Conservation (phyloP, 2,113 vertebrate genomes). For the Mobula birostris region DNA sequence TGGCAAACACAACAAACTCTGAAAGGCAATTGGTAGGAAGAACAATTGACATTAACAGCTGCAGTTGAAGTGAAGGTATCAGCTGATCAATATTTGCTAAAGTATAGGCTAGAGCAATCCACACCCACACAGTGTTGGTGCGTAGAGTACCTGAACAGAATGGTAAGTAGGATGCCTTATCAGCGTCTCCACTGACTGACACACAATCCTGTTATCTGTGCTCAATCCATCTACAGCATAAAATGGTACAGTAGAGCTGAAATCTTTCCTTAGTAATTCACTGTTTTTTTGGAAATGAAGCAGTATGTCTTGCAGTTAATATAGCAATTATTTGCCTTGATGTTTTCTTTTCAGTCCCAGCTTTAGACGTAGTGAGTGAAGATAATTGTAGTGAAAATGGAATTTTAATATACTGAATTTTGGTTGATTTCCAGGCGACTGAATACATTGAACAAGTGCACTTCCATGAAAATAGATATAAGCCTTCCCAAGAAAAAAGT, state of each 20-base stretch:
- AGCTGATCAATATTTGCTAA: not conserved
- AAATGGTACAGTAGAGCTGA: not conserved
- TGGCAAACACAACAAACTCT: not conserved
- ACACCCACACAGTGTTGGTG: not conserved
- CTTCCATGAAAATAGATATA: slow-evolving; percentile 98
- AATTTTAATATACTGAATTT: slow-evolving; percentile 44
- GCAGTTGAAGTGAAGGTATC: not conserved
- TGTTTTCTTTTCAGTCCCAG: not conserved
- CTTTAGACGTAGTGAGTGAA: not conserved
- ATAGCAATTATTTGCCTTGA: not conserved
- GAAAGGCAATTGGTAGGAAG: not conserved
- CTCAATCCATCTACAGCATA: not conserved
- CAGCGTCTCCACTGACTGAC: not conserved
- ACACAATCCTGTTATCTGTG: not conserved
- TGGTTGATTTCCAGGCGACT: slow-evolving; percentile 75
- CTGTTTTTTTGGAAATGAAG: not conserved
- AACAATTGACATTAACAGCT: not conserved
- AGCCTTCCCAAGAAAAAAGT: slow-evolving; percentile 92
- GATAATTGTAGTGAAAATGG: not conserved
- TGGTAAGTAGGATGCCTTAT: too few relatives aligned
- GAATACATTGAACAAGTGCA: slow-evolving; percentile 93
- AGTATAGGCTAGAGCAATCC: not conserved
- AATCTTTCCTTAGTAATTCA: not conserved
- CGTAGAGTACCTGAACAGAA: not conserved
- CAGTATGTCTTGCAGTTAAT: not conserved